Conservation (phyloP, 2,888 invertebrate genomes). For the Choreutis nemorana region DNA sequence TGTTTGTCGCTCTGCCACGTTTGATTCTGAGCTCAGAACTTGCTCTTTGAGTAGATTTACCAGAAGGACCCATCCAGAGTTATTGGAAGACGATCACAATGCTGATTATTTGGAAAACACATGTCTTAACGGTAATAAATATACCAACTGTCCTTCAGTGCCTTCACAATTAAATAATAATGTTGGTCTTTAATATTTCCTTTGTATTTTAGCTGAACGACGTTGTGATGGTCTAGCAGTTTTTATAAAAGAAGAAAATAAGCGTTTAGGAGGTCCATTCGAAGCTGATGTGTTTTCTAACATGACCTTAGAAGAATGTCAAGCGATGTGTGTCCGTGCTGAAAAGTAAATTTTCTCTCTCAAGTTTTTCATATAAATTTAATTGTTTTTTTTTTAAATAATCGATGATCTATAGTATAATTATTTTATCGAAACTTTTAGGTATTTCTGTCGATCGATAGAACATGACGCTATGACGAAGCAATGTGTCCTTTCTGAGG, state of each 20-base stretch:
- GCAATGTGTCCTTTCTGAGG: conserved; percentile 89
- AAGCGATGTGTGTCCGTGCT: conserved; percentile 84
- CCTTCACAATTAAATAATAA: too few relatives aligned
- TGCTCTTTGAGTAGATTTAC: conserved; percentile 86
- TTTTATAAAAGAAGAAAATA: conserved; percentile 90
- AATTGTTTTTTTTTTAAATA: conserved; percentile 3
- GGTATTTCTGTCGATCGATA: conserved; percentile 87
- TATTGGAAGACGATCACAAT: conserved; percentile 85
- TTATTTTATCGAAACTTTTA: conserved; percentile 20
- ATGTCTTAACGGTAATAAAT: conserved; percentile 82
- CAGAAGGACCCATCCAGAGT: conserved; percentile 83
- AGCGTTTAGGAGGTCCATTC: conserved; percentile 85
- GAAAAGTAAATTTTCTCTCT: conserved; percentile 71
- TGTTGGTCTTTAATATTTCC: not conserved
- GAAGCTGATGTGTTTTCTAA: conserved; percentile 89
- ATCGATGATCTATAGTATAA: not conserved
- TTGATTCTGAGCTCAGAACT: conserved; percentile 77
- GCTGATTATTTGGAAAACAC: conserved; percentile 92
- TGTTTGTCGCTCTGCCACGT: conserved; percentile 88
- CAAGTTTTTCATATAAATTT: not conserved
- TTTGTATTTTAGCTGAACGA: conserved; percentile 72
- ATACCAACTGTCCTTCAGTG: too few relatives aligned
- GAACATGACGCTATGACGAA: conserved; percentile 89
- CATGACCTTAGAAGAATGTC: conserved; percentile 87
- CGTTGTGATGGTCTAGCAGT: conserved; percentile 87